Base-by-base conservation (phyloP, 2,888 invertebrate genomes). In the Drosophila maculinotata region DNA sequence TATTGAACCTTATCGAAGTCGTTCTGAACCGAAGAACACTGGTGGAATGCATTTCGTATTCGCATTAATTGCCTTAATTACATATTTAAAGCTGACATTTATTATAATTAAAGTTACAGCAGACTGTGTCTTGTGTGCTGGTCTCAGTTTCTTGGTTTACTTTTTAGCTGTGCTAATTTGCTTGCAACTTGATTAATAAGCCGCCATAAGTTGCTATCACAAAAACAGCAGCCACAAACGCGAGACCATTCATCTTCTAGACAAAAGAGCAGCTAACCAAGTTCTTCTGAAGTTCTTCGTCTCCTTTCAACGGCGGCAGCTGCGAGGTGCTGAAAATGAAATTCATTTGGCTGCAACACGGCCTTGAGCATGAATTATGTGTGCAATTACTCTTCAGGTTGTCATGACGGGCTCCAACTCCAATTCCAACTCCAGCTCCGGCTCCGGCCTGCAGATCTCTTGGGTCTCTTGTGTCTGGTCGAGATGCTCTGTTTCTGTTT, bases 321-420 rank as follows among this genome's bases (percentile, higher is more conserved):
- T 48, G 1, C 33, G 72, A 83, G 84, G 87, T 83, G 83, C 88
- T 86, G 86, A 86, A 86, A 86, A 66, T 54, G 87, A 87, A 85
- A 79, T 88, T 79, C 81, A 74, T 73, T 77, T 66, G 65, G 69
- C 69, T 75, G 49, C 85, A 65, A 65, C 67, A 41, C 67, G 86
- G 86, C 86, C 86, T 86, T 86, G 86, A 87, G 86, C 76, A 86
- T 88, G 89, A 86, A 72, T 88, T 76, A 86, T 86, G 88, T 78
- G 74, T 70, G 78, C 89, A 88, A 86, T 86, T 86, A 89, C 87
- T 86, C 88, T 86, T 86, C 14, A 51, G 57, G 70, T 67, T 79
- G 88, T 86, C 84, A 76, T 69, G 58, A 44, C 42, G n/a, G 20
- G 28, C 28, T 33, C 45, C 45, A 12, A 12, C 28, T 20, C n/a